These are phyloP conservation scores for Parazoanthus atlanticus DNA, from an alignment of 92 coral and sea anemone genomes.

Conservation along the genomic window DNA sequence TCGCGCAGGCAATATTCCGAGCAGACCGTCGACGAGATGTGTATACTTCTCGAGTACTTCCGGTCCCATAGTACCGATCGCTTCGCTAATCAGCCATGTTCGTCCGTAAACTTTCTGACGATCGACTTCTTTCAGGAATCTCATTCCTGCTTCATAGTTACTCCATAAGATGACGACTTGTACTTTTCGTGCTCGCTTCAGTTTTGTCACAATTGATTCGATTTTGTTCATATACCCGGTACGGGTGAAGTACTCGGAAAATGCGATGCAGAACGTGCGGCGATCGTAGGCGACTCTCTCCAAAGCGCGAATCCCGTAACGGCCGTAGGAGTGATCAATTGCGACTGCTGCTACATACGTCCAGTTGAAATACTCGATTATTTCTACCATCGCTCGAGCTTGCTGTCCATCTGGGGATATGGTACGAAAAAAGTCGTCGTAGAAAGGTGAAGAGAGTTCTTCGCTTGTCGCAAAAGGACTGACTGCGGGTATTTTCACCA, in stretches of 20 bases:
- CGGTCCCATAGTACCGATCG: slow-evolving; percentile 68
- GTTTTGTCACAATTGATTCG: slow-evolving; percentile 57
- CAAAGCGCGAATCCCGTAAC: slow-evolving; percentile 73
- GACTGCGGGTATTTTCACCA: slow-evolving; percentile 59
- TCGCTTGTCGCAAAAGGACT: slow-evolving; percentile 73
- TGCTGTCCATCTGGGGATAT: slow-evolving; percentile 75
- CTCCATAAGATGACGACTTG: slow-evolving; percentile 73
- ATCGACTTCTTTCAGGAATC: slow-evolving; percentile 67
- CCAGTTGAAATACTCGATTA: slow-evolving; percentile 77
- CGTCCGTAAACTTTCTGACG: slow-evolving; percentile 64
- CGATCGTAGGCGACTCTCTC: slow-evolving; percentile 70
- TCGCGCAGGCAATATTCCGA: slow-evolving; percentile 66
- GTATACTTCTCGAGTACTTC: slow-evolving; percentile 58
- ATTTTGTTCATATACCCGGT: slow-evolving; percentile 63
- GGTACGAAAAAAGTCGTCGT: slow-evolving; percentile 69
- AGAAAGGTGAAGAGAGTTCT: slow-evolving; percentile 70
- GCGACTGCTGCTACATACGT: slow-evolving; percentile 76
- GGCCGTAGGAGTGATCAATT: slow-evolving; percentile 75
- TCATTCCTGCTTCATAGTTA: slow-evolving; percentile 59
- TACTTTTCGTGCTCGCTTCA: slow-evolving; percentile 61
- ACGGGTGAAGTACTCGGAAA: slow-evolving; percentile 70
- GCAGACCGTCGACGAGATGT: slow-evolving; percentile 60
- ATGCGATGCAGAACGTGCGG: slow-evolving; percentile 70
- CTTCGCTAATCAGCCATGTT: slow-evolving; percentile 74
- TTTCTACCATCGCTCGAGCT: slow-evolving; percentile 83